phyloP scores from a whole-genome alignment of 2,888 invertebrate genomes.

The Geophilus truncorum region DNA sequence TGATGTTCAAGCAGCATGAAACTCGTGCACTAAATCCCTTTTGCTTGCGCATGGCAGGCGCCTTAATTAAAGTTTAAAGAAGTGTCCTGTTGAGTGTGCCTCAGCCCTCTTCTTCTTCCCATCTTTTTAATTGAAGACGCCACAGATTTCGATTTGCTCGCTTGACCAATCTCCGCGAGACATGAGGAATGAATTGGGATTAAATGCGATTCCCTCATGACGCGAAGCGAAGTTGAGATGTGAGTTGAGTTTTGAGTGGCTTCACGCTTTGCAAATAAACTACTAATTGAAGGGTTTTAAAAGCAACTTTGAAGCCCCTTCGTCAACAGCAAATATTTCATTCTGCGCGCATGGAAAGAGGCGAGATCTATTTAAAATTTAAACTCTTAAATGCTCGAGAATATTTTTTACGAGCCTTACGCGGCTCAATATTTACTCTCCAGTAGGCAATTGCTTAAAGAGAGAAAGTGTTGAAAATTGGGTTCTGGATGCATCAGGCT shows the following conservation, averaged over 20 bases:
- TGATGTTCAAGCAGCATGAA: constrained; percentile 15
- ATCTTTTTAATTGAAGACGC: constrained; percentile 24
- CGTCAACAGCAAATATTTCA: not conserved
- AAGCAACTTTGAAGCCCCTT: not conserved
- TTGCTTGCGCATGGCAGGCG: constrained; percentile 15
- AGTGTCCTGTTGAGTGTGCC: constrained; percentile 20
- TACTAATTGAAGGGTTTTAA: not conserved
- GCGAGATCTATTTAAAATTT: not conserved
- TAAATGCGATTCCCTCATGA: constrained; percentile 6
- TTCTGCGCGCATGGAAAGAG: too few relatives aligned
- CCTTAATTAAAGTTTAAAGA: constrained; percentile 25
- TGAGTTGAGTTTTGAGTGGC: not conserved
- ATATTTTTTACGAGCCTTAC: not conserved
- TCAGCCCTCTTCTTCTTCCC: constrained; percentile 10
- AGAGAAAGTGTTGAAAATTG: constrained; percentile 11
- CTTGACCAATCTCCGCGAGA: constrained; percentile 11
- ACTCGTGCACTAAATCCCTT: constrained; percentile 13
- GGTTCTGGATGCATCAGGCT: constrained; percentile 8
- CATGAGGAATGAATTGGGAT: constrained; percentile 17
- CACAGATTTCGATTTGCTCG: constrained; percentile 27
- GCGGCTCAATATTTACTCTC: not conserved
- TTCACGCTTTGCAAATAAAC: not conserved
- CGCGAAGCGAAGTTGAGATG: not conserved
- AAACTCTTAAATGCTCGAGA: not conserved
- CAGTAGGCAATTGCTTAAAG: constrained; percentile 21